Conservation (phyloP, 2,888 invertebrate genomes). For the Drosophila anomalipes region DNA sequence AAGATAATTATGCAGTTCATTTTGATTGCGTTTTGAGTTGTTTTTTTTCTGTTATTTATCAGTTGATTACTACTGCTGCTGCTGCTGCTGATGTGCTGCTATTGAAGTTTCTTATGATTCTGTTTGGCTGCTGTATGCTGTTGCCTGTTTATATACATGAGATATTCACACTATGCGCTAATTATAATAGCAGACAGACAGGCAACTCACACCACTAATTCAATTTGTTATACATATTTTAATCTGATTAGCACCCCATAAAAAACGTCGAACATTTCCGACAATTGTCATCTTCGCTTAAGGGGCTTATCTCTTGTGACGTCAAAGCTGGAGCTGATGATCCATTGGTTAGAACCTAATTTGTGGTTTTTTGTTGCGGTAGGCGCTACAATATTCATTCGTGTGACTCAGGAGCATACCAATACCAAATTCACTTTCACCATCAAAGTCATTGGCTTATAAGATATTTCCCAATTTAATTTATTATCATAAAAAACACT, state of each 20-base stretch:
- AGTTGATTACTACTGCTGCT: neutral
- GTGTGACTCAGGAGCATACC: slow-evolving; percentile 37
- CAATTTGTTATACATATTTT: slow-evolving; percentile 48
- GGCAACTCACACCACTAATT: slow-evolving; percentile 54
- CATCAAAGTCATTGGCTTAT: neutral
- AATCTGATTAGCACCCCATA: slow-evolving; percentile 52
- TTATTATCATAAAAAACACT: neutral
- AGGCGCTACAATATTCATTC: slow-evolving; percentile 30
- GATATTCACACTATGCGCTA: slow-evolving; percentile 54
- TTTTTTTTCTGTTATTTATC: neutral
- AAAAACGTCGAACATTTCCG: slow-evolving; percentile 59
- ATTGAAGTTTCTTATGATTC: slow-evolving; percentile 58
- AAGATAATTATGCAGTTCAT: slow-evolving; percentile 49
- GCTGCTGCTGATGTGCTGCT: slow-evolving; percentile 37
- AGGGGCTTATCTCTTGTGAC: slow-evolving; percentile 44
- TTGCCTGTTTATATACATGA: slow-evolving; percentile 56
- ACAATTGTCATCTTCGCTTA: slow-evolving; percentile 27
- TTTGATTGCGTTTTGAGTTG: slow-evolving; percentile 9
- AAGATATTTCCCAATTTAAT: neutral
- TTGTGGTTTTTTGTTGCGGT: slow-evolving; percentile 65
- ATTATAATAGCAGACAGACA: slow-evolving; percentile 63
- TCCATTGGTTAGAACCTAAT: slow-evolving; percentile 19
- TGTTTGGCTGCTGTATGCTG: slow-evolving; percentile 32
- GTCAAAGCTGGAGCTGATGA: slow-evolving; percentile 38
- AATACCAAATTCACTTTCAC: neutral